These are phyloP conservation scores for Apodemus speciosus DNA, from an alignment of 2,113 vertebrate species.

Conservation along the genomic window DNA sequence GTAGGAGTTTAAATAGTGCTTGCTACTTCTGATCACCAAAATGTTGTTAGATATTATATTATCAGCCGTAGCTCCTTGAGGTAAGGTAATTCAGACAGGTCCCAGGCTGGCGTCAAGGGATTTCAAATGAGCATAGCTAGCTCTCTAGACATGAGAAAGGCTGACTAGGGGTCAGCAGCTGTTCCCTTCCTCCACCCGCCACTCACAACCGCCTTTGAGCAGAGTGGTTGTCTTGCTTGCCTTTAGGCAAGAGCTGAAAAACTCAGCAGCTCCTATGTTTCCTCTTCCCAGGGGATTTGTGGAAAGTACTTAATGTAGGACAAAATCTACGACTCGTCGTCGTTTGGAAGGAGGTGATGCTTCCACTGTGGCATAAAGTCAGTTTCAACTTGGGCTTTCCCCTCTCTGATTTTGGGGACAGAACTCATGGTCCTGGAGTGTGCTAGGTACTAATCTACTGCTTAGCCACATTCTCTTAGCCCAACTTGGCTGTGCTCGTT, in stretches of 20 bases:
- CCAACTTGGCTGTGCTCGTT: neutral
- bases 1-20: slow-evolving; percentile 27
- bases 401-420: neutral
- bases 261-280: neutral
- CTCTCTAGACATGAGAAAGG: neutral
- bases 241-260: slow-evolving; percentile 39
- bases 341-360: neutral
- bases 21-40: slow-evolving; percentile 25
- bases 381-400: neutral
- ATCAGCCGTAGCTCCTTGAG: slow-evolving; percentile 3
- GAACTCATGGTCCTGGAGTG: neutral
- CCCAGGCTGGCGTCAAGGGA: neutral
- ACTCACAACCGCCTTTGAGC: slow-evolving; percentile 35
- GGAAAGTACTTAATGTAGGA: slow-evolving; percentile 43
- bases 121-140: slow-evolving; percentile 9
- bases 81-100: neutral
- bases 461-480: neutral
- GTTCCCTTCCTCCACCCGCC: neutral
- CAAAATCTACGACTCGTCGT: neutral
- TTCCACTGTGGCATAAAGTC: neutral
- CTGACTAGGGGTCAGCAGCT: slow-evolving; percentile 31
- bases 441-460: neutral
- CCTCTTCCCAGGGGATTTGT: slow-evolving; percentile 3
- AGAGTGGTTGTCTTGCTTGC: slow-evolving; percentile 14
- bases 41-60: slow-evolving; percentile 56